phyloP scores from a whole-genome alignment of 2,888 invertebrate genomes.

The Ceriagrion tenellum region DNA sequence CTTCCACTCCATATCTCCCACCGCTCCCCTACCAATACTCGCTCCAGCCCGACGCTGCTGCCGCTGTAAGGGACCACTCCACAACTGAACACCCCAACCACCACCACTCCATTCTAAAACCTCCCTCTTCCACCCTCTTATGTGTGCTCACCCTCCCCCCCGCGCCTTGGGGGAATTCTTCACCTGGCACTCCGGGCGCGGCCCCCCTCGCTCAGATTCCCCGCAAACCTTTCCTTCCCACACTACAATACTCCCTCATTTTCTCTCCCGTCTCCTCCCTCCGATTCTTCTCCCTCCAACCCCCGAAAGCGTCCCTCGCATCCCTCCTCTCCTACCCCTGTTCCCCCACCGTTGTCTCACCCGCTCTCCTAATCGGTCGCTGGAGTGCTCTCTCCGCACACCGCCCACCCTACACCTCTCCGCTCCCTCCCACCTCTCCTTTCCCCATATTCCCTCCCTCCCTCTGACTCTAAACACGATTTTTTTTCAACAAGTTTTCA shows the following conservation, averaged over 20 bases:
- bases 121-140: neutral
- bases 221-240: too few relatives aligned
- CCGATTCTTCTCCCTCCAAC: neutral
- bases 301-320: neutral
- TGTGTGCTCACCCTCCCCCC: neutral
- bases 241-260: too few relatives aligned
- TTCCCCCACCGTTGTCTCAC: neutral
- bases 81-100: neutral
- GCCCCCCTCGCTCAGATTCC: too few relatives aligned
- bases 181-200: neutral
- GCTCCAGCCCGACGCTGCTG: too few relatives aligned
- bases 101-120: neutral
- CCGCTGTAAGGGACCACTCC: neutral
- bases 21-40: neutral
- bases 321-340: neutral
- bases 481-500: neutral
- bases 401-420: neutral
- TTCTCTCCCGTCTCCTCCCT: too few relatives aligned
- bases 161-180: neutral
- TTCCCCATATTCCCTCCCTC: neutral
- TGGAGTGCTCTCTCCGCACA: neutral
- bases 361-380: neutral
- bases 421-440: too few relatives aligned
- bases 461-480: neutral
- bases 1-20: slow-evolving; percentile 50